A percentile compares a stretch with the other conserved stretches of the same genome.
Evolutionary conservation across 1,140 invertebrate genomes (phyloP).

Genomic region (Drosophila suzukii): DNA sequence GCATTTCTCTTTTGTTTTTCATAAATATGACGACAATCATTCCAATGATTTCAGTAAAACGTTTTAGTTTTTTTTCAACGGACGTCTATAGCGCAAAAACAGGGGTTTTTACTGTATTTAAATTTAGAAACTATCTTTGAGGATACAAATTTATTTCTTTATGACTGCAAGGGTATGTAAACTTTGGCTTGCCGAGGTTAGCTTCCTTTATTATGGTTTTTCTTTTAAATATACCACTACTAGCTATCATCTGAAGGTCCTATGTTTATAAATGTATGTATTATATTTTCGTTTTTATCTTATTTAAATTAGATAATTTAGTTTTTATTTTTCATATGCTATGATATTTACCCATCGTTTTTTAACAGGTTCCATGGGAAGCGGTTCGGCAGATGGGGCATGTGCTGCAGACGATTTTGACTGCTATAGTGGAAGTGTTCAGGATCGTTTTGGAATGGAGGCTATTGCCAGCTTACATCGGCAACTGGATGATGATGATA

Average conservation of each 20-base stretch:
- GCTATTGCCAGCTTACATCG: slow-evolving; percentile 94
- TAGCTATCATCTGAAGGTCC: slow-evolving; percentile 1
- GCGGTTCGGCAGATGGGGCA: slow-evolving; percentile 71
- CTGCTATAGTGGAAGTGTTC: slow-evolving; percentile 89
- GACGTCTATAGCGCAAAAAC: too few species aligned
- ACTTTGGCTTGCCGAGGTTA: slow-evolving; percentile 5
- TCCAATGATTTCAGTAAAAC: too few species aligned
- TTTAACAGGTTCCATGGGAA: slow-evolving; percentile 75
- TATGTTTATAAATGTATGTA: slow-evolving; percentile 2
- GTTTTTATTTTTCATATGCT: background rate
- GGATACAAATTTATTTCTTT: background rate
- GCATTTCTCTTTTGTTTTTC: background rate
- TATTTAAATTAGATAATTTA: background rate
- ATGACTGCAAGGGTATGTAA: slow-evolving; percentile 2
- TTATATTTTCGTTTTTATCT: background rate
- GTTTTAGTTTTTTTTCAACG: too few species aligned
- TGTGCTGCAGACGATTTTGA: slow-evolving; percentile 89
- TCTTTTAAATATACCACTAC: background rate
- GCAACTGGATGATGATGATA: slow-evolving; percentile 96
- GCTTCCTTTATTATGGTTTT: background rate
- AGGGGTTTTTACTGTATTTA: background rate
- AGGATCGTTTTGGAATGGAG: slow-evolving; percentile 93
- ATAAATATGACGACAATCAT: background rate
- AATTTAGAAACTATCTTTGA: background rate
- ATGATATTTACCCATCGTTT: background rate